Percentiles rank a stretch among this genome's conserved stretches.
Evolutionary conservation across 2,888 invertebrate species (phyloP).

Genomic region (Zhuqinia jingwanae): DNA sequence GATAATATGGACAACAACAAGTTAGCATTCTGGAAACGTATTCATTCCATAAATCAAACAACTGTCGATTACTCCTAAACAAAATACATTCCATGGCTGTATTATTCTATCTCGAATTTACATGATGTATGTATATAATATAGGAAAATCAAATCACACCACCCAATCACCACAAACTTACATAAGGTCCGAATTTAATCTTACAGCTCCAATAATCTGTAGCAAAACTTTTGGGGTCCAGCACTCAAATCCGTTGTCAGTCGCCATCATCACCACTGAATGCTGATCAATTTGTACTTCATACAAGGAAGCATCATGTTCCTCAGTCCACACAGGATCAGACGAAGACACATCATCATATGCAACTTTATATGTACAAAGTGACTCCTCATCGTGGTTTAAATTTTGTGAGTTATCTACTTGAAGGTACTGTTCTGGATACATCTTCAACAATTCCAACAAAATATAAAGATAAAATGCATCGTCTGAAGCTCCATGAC

Average conservation of each 20-base stretch:
- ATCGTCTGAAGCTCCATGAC: conserved; percentile 47
- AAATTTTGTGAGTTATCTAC: background rate
- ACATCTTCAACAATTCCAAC: conserved; percentile 32
- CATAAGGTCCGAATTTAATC: conserved; percentile 54
- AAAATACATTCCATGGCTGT: too few species aligned
- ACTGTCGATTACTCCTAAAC: conserved; percentile 13
- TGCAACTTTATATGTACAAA: background rate
- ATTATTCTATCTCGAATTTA: too few species aligned
- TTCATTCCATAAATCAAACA: conserved; percentile 61
- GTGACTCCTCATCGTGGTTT: too few species aligned
- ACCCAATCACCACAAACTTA: background rate
- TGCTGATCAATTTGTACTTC: conserved; percentile 9
- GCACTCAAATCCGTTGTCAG: conserved; percentile 3
- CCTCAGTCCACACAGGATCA: background rate
- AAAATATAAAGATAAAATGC: conserved; percentile 24
- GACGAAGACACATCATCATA: background rate
- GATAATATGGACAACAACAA: conserved; percentile 2
- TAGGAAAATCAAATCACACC: too few species aligned
- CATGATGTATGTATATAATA: too few species aligned
- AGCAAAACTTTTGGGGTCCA: conserved; percentile 44
- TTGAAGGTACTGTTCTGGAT: conserved; percentile 27
- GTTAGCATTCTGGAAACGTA: conserved; percentile 47
- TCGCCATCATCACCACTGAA: background rate
- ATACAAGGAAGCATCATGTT: background rate
- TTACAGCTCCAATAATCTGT: conserved; percentile 30